Evolutionary conservation across 1,140 invertebrate genomes (phyloP).

Genomic region (Sarcophaga bullata): DNA sequence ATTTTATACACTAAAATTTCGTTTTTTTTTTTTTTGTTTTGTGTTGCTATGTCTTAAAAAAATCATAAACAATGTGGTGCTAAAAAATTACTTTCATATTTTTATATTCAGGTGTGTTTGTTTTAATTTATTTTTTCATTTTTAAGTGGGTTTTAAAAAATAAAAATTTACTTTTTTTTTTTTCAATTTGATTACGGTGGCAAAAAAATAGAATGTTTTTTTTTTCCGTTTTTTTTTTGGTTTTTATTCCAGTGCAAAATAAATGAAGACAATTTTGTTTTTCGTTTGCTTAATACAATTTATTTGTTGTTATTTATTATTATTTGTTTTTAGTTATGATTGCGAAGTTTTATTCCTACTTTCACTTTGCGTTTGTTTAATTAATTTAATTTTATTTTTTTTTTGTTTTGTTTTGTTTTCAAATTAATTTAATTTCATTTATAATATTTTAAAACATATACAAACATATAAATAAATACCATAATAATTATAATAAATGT

Average conservation of each 20-base stretch:
- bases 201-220: slow-evolving; percentile 43
- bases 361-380: slow-evolving; percentile 25
- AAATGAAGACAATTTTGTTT: slow-evolving; percentile 44
- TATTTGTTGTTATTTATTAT: not conserved
- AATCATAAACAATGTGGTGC: slow-evolving; percentile 41
- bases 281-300: not conserved
- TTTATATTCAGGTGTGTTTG: slow-evolving; percentile 42
- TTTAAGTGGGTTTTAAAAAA: slow-evolving; percentile 35
- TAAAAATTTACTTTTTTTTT: slow-evolving; percentile 34
- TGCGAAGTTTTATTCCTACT: slow-evolving; percentile 65
- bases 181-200: slow-evolving; percentile 54
- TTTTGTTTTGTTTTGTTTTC: slow-evolving; percentile 11
- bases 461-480: slow-evolving; percentile 17
- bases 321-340: slow-evolving; percentile 45
- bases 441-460: slow-evolving; percentile 25
- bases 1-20: slow-evolving; percentile 20
- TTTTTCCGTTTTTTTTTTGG: slow-evolving; percentile 28
- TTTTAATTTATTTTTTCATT: slow-evolving; percentile 14
- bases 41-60: slow-evolving; percentile 27
- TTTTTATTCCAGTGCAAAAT: slow-evolving; percentile 36
- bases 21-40: slow-evolving; percentile 52
- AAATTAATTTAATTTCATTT: slow-evolving; percentile 21
- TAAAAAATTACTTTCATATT: slow-evolving; percentile 33
- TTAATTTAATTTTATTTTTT: not conserved
- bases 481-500: slow-evolving; percentile 4